Evolutionary conservation across 2,113 vertebrate genomes (phyloP), one percentile per base, ranked within the genome.

Genomic region (Pitta sordida): DNA sequence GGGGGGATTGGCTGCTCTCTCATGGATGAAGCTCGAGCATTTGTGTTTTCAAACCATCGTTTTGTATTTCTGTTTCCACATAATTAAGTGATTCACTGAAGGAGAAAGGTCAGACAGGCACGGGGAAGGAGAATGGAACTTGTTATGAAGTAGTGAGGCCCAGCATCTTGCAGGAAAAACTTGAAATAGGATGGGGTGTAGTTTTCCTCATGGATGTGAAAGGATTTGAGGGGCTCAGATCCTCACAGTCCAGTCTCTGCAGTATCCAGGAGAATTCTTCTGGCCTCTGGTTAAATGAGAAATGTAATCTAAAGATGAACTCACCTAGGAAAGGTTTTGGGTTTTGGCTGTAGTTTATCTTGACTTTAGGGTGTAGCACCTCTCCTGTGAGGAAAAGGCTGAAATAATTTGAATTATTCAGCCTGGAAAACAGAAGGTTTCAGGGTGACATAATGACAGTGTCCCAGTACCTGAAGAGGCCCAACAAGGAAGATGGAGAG

Each of bases 21-120:
- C 37, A 20, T 3, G 0, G 46, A n/a, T 0, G 5, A 78, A 84
- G 52, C 53, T 74, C 5, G 9, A 48, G 65, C 17, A 41, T 29
- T 93, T 86, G n/a, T 71, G 48, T 84, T 96, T 69, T 81, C 59
- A 75, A 78, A 44, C 60, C 4, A 7, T 62, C 2, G 0, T 86
- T 96, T 82, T 4, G 10, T 84, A n/a, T 64, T 93, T 92, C 91
- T 86, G 26, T 86, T 96, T 94, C 91, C 84, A 87, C 74, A 23
- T 91, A 89, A 76, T 86, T 68, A 56, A 93, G 83, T 89, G 91
- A 93, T 92, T 96, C 77, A 83, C 46, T 58, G 44, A 20, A 78
- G 70, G 58, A 86, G 78, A 92, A 90, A 82, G 94, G 91, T 93
- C 94, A 91, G 83, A 7, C 52, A 90, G 83, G 49, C 83, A 43